Base-by-base conservation (phyloP, 2,888 invertebrate species). In the Sycophila texana region DNA sequence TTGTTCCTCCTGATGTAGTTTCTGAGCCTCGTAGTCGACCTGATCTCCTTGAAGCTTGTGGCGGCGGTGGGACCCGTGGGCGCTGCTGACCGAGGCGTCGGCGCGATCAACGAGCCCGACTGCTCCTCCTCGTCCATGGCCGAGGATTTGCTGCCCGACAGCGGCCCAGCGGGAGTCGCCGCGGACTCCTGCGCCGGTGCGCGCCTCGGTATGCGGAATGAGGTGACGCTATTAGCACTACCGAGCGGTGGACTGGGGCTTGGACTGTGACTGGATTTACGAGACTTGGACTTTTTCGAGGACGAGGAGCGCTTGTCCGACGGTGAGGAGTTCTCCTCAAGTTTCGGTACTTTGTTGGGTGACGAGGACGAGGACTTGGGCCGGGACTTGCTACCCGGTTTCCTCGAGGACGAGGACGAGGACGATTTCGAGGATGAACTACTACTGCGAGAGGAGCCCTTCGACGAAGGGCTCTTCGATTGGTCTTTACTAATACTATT, bases 1-100 rank as follows among this genome's bases (percentile, higher is more conserved):
- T 93, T 91, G 89, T 94, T 94, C 77, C 94, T 92, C 77, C 94
- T 91, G 88, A 94, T 92, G 91, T 95, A 95, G 88, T 93, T 93
- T 75, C 94, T 92, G 86, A 93, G 88, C 83, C 90, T 89, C 67
- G 89, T 84, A 66, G 87, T 89, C 51, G 87, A 85, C 67, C 90
- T 86, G 63, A 89, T 87, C 63, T 89, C 89, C 85, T 88, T 89
- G 47, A 81, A 81, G 18, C 67, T 74, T 1, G 70, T 67, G 81
- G 12, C 2, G 7, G 20, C n/a, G n/a, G 57, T 58, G 49, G 13
- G 12, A 14, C 89, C 88, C 74, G 88, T 89, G 83, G 89, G 88
- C 80, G 26, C 26, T 26, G 26, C 26, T 26, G 26, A 1, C 26
- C 26, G 26, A 1, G 89, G 88, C 82, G 90, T 88, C 76, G 90